Conservation (phyloP, 2,113 vertebrate genomes). For the Callospermophilus lateralis region DNA sequence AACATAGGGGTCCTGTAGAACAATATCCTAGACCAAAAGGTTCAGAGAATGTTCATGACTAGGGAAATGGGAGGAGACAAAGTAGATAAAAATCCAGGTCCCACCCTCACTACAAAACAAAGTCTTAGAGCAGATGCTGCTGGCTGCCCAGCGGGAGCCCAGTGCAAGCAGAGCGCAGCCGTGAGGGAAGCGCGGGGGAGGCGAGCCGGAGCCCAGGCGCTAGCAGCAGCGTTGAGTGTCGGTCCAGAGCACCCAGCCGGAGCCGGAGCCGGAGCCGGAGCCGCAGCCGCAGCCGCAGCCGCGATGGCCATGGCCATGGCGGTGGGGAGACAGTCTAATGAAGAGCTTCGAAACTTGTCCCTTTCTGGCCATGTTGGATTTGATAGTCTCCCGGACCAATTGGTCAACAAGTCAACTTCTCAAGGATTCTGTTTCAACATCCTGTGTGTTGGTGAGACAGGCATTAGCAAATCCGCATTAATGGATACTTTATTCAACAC, state of each 20-base stretch:
- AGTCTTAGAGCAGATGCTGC: constrained; percentile 70
- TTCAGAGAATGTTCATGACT: background rate
- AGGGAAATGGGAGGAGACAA: background rate
- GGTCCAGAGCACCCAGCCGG: constrained; percentile 50
- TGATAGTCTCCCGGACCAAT: constrained; percentile 92
- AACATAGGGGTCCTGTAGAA: background rate
- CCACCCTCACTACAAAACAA: background rate
- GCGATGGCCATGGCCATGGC: constrained; percentile 89
- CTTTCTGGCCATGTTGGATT: constrained; percentile 92
- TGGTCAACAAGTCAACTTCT: constrained; percentile 92
- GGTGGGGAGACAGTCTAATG: constrained; percentile 87
- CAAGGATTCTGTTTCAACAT: constrained; percentile 94
- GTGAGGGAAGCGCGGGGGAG: constrained; percentile 64
- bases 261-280: constrained; percentile 13
- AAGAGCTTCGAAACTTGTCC: constrained; percentile 91
- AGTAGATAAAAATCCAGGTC: background rate
- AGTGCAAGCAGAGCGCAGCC: constrained; percentile 52
- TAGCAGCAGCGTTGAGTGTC: constrained; percentile 49
- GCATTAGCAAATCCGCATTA: constrained; percentile 91
- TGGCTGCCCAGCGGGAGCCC: constrained; percentile 24
- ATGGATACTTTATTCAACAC: constrained; percentile 94
- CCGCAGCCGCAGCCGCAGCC: too few species aligned
- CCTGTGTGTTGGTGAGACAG: constrained; percentile 91
- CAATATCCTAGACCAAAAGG: background rate
- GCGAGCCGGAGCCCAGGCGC: background rate